These are phyloP conservation scores for Drosophila austrosaltans DNA, from an alignment of 2,888 invertebrate genomes.

Conservation along the genomic window DNA sequence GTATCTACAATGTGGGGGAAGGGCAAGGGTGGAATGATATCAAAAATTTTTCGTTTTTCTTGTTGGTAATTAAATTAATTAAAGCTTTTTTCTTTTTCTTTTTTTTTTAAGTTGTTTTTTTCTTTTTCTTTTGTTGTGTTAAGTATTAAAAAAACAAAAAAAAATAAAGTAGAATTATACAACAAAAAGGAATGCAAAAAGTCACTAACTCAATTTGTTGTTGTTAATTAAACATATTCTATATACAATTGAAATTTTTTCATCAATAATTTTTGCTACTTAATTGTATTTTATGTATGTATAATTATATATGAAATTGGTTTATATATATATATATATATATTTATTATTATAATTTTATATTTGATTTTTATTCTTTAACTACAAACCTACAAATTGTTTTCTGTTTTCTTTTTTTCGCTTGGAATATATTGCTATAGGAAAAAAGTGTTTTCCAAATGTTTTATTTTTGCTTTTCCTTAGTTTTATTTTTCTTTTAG, in stretches of 20 bases:
- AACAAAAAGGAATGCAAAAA: conserved; percentile 41
- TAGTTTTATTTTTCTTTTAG: conserved; percentile 10
- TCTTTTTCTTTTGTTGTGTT: conserved; percentile 30
- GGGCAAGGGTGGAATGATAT: conserved; percentile 70
- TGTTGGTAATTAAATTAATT: conserved; percentile 79
- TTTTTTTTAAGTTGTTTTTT: conserved; percentile 14
- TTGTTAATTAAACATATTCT: conserved; percentile 48
- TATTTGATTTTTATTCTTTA: conserved; percentile 46
- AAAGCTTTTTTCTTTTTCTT: conserved; percentile 66
- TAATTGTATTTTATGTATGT: conserved; percentile 57
- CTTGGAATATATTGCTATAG: conserved; percentile 74
- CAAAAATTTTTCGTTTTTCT: conserved; percentile 50
- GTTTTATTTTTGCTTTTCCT: background rate
- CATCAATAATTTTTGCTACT: conserved; percentile 57
- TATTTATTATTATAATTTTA: conserved; percentile 34
- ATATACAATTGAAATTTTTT: conserved; percentile 70
- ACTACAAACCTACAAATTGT: conserved; percentile 69
- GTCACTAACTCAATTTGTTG: conserved; percentile 16
- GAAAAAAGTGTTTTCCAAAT: conserved; percentile 28
- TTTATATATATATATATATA: conserved; percentile 32
- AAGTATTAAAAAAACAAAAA: conserved; percentile 27
- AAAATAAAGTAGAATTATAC: background rate
- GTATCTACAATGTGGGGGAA: conserved; percentile 71
- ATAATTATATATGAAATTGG: conserved; percentile 63
- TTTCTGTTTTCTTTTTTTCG: conserved; percentile 63